Evolutionary conservation across 2,888 invertebrate genomes (phyloP), one percentile per base, ranked within the genome.

Genomic region (Eulithis prunata): DNA sequence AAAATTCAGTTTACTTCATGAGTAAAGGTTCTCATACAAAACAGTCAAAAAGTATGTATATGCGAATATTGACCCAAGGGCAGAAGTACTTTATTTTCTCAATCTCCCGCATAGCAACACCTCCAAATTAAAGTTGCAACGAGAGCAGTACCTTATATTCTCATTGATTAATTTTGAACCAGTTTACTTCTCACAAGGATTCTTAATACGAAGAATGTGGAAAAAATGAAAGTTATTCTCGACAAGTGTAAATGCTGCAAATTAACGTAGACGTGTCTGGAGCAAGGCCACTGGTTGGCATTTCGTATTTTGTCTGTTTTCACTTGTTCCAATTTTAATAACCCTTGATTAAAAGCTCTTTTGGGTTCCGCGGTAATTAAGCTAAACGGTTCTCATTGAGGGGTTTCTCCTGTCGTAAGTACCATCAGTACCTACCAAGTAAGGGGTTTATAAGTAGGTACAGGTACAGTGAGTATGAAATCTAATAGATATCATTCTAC

Each of bases 211-310:
- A 75, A 75, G 69, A 77, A 75, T 76, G 66, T 76, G 70, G 71
- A 70, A 69, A 75, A 80, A 84, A 78, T 64, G 80, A 81, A 82
- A 83, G 78, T 78, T 62, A 63, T 62, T 63, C 67, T 78, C 76
- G 70, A 72, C 74, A 71, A 77, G 69, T 77, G 80, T 76, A 85
- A 85, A 83, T 86, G 85, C 77, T 85, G 82, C 80, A 82, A 83
- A 82, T 89, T 87, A 83, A 83, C 72, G 75, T 68, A 79, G 77
- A 84, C 83, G 66, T 79, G 86, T 87, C 81, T 83, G 83, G 86
- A 87, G 88, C 89, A 83, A 88, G 90, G 89, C 77, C 81, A 68
- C 66, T 78, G 62, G 74, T 80, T 88, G 90, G 84, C 90, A 91
- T 91, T 91, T 89, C 67, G 76, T 75, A 78, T 83, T 86, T 84